Evolutionary conservation across 1,140 invertebrate genomes (phyloP), one percentile per base, ranked within the genome.

Genomic region (Trissolcus basalis): DNA sequence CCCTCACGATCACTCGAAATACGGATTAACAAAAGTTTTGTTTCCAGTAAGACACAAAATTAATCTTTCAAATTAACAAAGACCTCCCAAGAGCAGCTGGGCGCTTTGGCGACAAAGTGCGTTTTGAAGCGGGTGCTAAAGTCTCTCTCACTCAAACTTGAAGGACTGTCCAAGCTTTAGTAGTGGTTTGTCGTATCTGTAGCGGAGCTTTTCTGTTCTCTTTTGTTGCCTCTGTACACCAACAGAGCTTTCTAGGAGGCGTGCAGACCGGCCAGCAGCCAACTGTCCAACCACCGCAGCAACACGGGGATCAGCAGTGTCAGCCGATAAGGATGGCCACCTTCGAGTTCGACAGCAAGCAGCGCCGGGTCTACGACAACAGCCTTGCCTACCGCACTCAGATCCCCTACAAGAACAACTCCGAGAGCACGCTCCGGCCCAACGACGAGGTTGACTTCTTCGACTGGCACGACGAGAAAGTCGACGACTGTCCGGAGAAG

Each of bases 161-260:
- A 56, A 54, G 67, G 65, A 60, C 39, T 71, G 71, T 74, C 67
- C 67, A 81, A 73, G 83, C 82, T 85, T 83, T 58, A 56, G 85
- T 87, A 86, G 84, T 87, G 81, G 82, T 86, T 84, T 87, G 85
- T 81, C 80, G 81, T 87, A 86, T 87, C 85, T 87, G 85, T 87
- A 87, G 85, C 84, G 76, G 76, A 78, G 83, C 85, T 86, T 86
- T 85, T 85, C 79, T 86, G 86, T 86, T 86, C 79, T 85, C 83
- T 84, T 86, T 79, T 80, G 75, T 81, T 77, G 79, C 82, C 84
- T 86, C 85, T 87, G 84, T 87, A 87, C 82, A 86, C 83, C 81
- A 86, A 80, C 86, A 87, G 85, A 87, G 86, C 83, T 87, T 87
- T 87, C 81, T 87, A 87, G 85, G 85, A 87, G 84, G 85, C 82